Conservation (phyloP, 2,888 invertebrate species). For the Tachina grossa region DNA sequence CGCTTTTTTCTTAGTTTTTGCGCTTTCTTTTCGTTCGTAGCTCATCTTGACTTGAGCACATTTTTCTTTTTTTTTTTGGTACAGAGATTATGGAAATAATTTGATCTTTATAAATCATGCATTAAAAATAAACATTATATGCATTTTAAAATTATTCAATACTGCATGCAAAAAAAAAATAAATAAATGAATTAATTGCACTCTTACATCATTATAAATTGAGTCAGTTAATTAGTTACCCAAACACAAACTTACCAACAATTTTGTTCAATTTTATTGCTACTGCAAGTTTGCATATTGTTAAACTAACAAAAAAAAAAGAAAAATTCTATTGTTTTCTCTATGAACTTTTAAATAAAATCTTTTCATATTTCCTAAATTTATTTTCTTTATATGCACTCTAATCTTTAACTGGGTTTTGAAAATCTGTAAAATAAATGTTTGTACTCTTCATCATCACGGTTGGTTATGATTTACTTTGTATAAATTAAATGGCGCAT, state of each 20-base stretch:
- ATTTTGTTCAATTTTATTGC: constrained; percentile 15
- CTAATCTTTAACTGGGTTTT: constrained; percentile 50
- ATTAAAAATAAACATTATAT: too few species aligned
- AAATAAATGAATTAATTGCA: too few species aligned
- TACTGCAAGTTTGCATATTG: not conserved
- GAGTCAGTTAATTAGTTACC: not conserved
- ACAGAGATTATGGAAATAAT: too few species aligned
- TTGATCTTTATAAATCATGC: too few species aligned
- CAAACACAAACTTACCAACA: not conserved
- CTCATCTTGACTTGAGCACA: too few species aligned
- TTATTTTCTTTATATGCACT: not conserved
- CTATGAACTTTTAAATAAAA: constrained; percentile 14
- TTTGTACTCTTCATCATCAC: constrained; percentile 61
- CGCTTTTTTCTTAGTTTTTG: too few species aligned
- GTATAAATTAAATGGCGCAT: constrained; percentile 70
- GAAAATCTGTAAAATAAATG: constrained; percentile 53
- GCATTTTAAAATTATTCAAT: too few species aligned
- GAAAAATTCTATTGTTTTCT: constrained; percentile 2
- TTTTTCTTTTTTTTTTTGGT: too few species aligned
- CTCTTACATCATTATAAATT: too few species aligned
- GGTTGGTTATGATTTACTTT: constrained; percentile 69
- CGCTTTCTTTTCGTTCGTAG: too few species aligned
- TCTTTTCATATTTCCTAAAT: constrained; percentile 7
- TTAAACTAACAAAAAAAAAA: not conserved
- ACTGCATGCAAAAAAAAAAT: too few species aligned